Conservation (phyloP, 2,888 invertebrate genomes). For the Mantis religiosa region DNA sequence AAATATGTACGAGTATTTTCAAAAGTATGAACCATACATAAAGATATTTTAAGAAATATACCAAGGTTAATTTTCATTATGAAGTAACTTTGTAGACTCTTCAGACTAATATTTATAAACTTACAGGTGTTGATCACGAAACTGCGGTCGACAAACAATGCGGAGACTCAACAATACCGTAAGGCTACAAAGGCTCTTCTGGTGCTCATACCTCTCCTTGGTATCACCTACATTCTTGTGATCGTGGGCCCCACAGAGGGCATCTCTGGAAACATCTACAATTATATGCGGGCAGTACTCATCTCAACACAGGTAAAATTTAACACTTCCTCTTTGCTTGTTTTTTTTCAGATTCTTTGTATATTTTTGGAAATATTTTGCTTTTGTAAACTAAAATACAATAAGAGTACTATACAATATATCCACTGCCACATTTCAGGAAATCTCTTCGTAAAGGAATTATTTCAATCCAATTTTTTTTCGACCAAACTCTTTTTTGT, state of each 20-base stretch:
- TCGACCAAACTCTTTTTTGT: too few relatives aligned
- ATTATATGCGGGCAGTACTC: conserved; percentile 73
- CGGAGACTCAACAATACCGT: conserved; percentile 85
- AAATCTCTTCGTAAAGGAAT: too few relatives aligned
- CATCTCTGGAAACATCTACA: conserved; percentile 69
- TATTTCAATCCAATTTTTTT: too few relatives aligned
- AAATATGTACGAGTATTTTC: too few relatives aligned
- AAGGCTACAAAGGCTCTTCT: conserved; percentile 88
- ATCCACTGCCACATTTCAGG: too few relatives aligned
- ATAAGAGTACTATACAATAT: neutral
- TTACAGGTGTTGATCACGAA: conserved; percentile 86
- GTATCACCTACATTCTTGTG: conserved; percentile 84
- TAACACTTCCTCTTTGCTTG: neutral
- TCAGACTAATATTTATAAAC: neutral
- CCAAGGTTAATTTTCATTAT: too few relatives aligned
- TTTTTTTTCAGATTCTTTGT: neutral
- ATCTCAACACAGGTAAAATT: conserved; percentile 81
- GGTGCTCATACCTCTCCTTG: conserved; percentile 88
- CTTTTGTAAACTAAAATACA: neutral
- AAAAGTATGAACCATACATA: too few relatives aligned
- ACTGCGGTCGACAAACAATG: conserved; percentile 81
- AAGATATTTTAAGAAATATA: too few relatives aligned
- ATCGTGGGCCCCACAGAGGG: conserved; percentile 76
- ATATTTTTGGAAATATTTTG: neutral
- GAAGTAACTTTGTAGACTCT: too few relatives aligned